Conservation (phyloP, 2,113 vertebrate species). For the Cettia cetti region DNA sequence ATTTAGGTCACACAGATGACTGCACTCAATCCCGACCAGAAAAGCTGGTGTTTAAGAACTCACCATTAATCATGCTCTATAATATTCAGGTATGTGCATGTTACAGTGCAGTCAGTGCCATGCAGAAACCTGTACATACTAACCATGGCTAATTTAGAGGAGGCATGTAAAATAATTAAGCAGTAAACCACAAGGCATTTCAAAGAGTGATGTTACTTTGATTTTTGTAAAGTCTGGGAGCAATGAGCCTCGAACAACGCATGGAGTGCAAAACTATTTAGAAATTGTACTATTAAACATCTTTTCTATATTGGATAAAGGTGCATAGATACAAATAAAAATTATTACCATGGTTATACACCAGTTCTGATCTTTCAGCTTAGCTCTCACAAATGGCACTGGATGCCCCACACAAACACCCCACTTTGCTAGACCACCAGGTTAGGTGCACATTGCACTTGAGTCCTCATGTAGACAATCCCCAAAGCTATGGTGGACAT, state of each 20-base stretch:
- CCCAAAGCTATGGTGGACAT: background rate
- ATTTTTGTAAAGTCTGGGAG: background rate
- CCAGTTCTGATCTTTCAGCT: background rate
- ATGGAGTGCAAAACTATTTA: background rate
- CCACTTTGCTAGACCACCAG: background rate
- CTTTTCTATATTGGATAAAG: background rate
- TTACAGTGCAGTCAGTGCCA: background rate
- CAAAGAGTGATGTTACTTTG: background rate
- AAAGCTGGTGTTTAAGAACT: background rate
- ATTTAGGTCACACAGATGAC: constrained; percentile 19
- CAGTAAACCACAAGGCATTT: background rate
- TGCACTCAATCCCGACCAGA: background rate
- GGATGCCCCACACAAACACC: background rate
- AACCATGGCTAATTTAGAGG: background rate
- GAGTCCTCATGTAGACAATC: background rate
- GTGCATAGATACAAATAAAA: background rate
- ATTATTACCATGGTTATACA: background rate
- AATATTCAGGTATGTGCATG: background rate
- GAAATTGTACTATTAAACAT: background rate
- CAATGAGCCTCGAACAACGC: background rate
- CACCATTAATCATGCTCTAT: background rate
- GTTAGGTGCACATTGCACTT: accelerated
- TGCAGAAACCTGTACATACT: background rate
- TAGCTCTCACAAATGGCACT: background rate
- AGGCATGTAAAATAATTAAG: constrained; percentile 5